Evolutionary conservation across 2,113 vertebrate species (phyloP).

Genomic region (Sebastes schlegelii): DNA sequence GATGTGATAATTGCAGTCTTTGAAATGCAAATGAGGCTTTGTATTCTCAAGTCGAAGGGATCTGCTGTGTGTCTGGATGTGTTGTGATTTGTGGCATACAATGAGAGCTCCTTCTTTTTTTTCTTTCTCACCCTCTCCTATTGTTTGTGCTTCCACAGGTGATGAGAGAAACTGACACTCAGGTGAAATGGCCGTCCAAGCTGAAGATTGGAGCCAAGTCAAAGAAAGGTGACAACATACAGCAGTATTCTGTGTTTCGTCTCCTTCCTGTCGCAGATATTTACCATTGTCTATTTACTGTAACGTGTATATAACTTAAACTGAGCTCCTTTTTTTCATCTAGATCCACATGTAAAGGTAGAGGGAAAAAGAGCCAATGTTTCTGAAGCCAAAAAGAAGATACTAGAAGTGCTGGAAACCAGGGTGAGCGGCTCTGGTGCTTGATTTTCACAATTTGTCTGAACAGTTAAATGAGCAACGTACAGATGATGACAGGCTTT

Average conservation of each 20-base stretch:
- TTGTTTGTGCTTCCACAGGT: conserved; percentile 75
- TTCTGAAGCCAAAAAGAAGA: conserved; percentile 83
- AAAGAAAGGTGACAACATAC: conserved; percentile 82
- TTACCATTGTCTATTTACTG: not conserved
- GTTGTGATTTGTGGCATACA: conserved; percentile 25
- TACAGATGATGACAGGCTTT: not conserved
- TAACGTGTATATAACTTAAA: not conserved
- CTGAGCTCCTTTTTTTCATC: conserved; percentile 3
- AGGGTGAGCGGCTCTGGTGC: conserved; percentile 67
- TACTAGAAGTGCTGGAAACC: conserved; percentile 84
- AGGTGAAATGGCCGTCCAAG: conserved; percentile 89
- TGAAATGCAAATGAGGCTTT: conserved; percentile 73
- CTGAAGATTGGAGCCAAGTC: conserved; percentile 88
- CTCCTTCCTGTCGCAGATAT: not conserved
- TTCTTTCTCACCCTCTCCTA: conserved; percentile 26
- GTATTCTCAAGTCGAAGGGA: conserved; percentile 38
- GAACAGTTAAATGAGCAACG: not conserved
- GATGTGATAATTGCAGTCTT: conserved; percentile 58
- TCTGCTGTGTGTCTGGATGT: conserved; percentile 29
- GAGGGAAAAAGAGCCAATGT: conserved; percentile 82
- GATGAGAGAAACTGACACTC: conserved; percentile 86
- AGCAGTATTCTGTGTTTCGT: not conserved
- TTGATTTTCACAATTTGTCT: not conserved
- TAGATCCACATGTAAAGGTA: conserved; percentile 87
- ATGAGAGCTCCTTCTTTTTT: conserved; percentile 12